Evolutionary conservation across 2,113 vertebrate species (phyloP).

Genomic region (Sinocyclocheilus anophthalmus): DNA sequence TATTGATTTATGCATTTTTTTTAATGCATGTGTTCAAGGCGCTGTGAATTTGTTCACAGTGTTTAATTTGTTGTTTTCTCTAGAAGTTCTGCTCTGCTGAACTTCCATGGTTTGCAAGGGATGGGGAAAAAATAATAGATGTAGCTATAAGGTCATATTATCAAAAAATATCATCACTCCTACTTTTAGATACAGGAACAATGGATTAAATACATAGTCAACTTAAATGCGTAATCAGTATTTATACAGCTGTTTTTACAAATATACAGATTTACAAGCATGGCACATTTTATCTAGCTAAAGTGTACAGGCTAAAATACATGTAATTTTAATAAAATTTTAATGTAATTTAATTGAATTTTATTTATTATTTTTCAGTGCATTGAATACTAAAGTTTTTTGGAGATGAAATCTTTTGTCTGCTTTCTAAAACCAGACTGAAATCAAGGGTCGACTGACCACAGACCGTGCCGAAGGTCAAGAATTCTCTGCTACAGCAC

Average conservation of each 20-base stretch:
- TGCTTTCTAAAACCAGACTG: too few relatives aligned
- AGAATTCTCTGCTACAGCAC: too few relatives aligned
- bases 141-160: too few relatives aligned
- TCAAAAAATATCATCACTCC: not conserved
- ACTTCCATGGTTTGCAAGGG: not conserved
- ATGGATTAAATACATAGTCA: not conserved
- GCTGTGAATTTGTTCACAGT: not conserved
- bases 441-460: too few relatives aligned
- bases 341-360: too few relatives aligned
- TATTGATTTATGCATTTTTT: not conserved
- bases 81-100: not conserved
- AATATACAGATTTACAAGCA: not conserved
- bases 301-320: too few relatives aligned
- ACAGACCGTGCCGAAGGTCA: too few relatives aligned
- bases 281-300: not conserved
- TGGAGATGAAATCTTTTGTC: too few relatives aligned
- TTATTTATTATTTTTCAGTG: not conserved
- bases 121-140: not conserved
- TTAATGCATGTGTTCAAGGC: too few relatives aligned
- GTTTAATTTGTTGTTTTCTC: not conserved
- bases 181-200: not conserved
- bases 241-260: not conserved
- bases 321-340: too few relatives aligned
- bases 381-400: not conserved
- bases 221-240: not conserved